A percentile compares a stretch with the other conserved stretches of the same genome.
phyloP scores from a whole-genome alignment of 2,888 invertebrate species.

The Heliconius erato region DNA sequence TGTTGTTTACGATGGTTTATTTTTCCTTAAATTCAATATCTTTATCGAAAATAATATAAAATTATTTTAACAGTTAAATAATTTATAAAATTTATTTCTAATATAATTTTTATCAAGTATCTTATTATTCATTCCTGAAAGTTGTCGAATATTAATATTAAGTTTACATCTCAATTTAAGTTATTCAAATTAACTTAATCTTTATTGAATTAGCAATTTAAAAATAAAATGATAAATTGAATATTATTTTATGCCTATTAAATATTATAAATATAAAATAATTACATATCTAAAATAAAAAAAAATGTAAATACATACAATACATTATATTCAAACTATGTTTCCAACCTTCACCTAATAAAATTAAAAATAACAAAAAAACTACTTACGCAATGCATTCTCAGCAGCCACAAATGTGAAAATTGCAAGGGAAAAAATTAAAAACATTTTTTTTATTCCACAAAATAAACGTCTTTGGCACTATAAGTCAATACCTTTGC shows the following conservation, averaged over 20 bases:
- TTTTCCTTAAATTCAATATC: no score
- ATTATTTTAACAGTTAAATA: no score
- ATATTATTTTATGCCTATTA: no score
- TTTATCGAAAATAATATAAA: no score
- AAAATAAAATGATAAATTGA: neutral
- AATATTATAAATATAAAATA: no score
- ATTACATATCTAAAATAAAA: no score
- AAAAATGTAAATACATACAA: no score
- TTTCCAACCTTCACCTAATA: slow-evolving; percentile 48
- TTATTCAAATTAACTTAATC: neutral
- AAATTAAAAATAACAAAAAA: slow-evolving; percentile 33
- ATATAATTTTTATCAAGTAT: neutral
- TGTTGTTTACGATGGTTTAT: no score
- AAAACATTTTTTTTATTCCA: slow-evolving; percentile 55
- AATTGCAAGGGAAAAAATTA: slow-evolving; percentile 53
- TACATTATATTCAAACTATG: neutral
- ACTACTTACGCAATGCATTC: slow-evolving; percentile 62
- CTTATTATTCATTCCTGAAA: neutral
- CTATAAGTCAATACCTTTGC: slow-evolving; percentile 38
- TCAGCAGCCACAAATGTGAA: slow-evolving; percentile 57
- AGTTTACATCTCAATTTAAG: neutral
- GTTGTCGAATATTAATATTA: neutral
- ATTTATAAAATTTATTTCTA: no score
- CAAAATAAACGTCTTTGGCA: slow-evolving; percentile 41
- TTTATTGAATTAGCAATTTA: neutral